phyloP scores from a whole-genome alignment of 2,113 vertebrate genomes.

The Brachirus orientalis region DNA sequence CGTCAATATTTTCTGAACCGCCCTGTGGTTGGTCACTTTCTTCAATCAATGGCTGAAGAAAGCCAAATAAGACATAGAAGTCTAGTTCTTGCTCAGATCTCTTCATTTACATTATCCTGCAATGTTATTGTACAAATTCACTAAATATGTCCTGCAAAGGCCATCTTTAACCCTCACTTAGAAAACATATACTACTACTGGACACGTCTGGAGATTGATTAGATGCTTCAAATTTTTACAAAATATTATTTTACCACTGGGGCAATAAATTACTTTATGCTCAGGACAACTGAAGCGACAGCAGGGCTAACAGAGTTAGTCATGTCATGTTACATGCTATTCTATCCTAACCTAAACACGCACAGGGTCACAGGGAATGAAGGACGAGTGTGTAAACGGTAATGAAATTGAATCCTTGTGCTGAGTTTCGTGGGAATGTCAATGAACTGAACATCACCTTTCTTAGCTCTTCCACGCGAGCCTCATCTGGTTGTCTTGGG shows the following conservation, averaged over 20 bases:
- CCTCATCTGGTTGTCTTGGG: slow-evolving; percentile 54
- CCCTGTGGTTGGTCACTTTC: too few relatives aligned
- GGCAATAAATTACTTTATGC: slow-evolving; percentile 36
- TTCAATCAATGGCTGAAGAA: too few relatives aligned
- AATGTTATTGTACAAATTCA: too few relatives aligned
- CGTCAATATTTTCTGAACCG: too few relatives aligned
- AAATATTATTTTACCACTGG: neutral
- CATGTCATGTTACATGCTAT: slow-evolving; percentile 50
- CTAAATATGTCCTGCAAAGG: too few relatives aligned
- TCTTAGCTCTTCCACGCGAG: slow-evolving; percentile 64
- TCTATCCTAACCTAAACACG: slow-evolving; percentile 43
- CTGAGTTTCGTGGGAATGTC: slow-evolving; percentile 51
- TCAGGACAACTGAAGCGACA: slow-evolving; percentile 5
- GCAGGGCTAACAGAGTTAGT: slow-evolving; percentile 38
- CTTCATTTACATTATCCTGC: too few relatives aligned
- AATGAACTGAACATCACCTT: slow-evolving; percentile 77
- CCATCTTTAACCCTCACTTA: neutral
- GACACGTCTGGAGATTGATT: neutral
- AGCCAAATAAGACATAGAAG: too few relatives aligned
- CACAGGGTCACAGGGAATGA: slow-evolving; percentile 18
- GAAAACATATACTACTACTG: neutral
- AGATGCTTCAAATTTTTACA: neutral
- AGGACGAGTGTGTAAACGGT: slow-evolving; percentile 34
- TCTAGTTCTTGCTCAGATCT: too few relatives aligned
- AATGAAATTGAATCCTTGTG: slow-evolving; percentile 43